Evolutionary conservation across 1,140 invertebrate species (phyloP).

Genomic region (Aphis gossypii): DNA sequence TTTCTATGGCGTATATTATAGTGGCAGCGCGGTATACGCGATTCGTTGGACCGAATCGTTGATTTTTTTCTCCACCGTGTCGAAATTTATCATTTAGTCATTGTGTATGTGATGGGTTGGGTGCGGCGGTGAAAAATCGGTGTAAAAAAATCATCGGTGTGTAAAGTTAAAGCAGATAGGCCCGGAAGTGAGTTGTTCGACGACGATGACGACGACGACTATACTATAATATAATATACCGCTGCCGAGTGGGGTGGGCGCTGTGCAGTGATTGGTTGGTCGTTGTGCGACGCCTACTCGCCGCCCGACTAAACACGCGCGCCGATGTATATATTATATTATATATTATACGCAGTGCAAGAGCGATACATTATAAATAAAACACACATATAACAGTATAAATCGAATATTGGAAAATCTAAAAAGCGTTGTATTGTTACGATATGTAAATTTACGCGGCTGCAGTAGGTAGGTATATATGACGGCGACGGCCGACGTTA

Average conservation of each 20-base stretch:
- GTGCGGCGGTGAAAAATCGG: constrained; percentile 52
- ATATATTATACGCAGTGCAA: background rate
- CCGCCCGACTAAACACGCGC: constrained; percentile 31
- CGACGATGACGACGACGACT: constrained; percentile 23
- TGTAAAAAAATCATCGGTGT: constrained; percentile 51
- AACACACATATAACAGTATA: background rate
- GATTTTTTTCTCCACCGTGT: constrained; percentile 49
- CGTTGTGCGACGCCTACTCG: constrained; percentile 51
- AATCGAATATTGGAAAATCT: background rate
- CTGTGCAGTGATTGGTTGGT: constrained; percentile 45
- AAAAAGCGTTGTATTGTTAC: background rate
- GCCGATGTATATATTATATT: background rate
- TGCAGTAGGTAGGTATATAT: background rate
- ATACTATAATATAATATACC: background rate
- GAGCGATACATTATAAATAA: constrained; percentile 12
- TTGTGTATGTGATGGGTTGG: constrained; percentile 46
- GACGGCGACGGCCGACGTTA: background rate
- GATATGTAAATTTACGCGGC: background rate
- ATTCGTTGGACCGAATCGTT: constrained; percentile 50
- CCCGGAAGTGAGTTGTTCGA: constrained; percentile 50
- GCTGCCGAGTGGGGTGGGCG: constrained; percentile 9
- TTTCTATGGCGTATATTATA: constrained; percentile 19
- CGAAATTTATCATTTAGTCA: constrained; percentile 51
- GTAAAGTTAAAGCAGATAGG: constrained; percentile 42
- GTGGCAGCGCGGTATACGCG: background rate